Evolutionary conservation across 1,140 invertebrate genomes (phyloP).

Genomic region (Calycopis cecrops): DNA sequence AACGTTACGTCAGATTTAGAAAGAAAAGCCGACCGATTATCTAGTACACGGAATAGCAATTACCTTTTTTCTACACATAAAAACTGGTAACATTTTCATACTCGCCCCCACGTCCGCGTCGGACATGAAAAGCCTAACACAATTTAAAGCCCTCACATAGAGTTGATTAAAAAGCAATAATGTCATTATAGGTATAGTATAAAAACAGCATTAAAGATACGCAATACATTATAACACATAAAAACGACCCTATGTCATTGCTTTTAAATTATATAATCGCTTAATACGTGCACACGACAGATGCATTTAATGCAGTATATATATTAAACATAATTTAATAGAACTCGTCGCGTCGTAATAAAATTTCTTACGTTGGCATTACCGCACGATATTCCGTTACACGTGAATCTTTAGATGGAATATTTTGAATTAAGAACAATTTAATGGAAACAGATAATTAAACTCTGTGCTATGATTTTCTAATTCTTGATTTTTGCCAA

Average conservation of each 20-base stretch:
- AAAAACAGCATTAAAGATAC: constrained; percentile 4
- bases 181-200: constrained; percentile 25
- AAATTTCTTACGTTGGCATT: constrained; percentile 2
- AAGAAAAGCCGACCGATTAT: no score
- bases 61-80: neutral
- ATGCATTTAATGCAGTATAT: constrained; percentile 15
- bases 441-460: no score
- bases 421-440: no score
- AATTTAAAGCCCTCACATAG: constrained; percentile 30
- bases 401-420: neutral
- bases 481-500: no score
- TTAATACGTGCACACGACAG: constrained; percentile 5
- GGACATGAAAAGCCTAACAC: constrained; percentile 21
- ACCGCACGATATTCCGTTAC: constrained; percentile 1
- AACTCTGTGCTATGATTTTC: no score
- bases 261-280: neutral
- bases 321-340: constrained; percentile 13
- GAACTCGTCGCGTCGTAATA: neutral
- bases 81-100: constrained; percentile 11
- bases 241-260: neutral
- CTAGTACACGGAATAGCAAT: neutral
- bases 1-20: no score
- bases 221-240: constrained; percentile 5
- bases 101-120: no score
- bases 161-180: constrained; percentile 38